Base-by-base conservation (phyloP, 2,113 vertebrate genomes). In the Ameiurus melas region DNA sequence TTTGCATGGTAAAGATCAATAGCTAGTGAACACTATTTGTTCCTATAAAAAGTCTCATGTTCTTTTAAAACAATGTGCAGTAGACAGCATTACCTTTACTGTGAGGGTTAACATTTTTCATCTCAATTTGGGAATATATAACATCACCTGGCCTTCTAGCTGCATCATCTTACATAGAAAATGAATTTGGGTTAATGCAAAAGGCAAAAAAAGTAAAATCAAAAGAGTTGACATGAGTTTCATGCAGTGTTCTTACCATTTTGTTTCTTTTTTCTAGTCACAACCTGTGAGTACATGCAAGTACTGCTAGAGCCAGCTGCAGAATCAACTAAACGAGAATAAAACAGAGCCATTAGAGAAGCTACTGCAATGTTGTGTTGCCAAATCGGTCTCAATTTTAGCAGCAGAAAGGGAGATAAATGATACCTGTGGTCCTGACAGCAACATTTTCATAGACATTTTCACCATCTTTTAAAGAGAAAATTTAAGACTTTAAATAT, bases 111-210 rank as follows among this genome's bases (percentile, higher is more conserved):
- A 81, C 0, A 2, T 60, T 55, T 47, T 82, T 85, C 75, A 89
- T 33, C 30, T 85, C 77, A 73, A 89, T 47, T 20, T 70, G 33
- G 17, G 84, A 79, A 80, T 86, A 86, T n/a, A 60, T 57, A 12
- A 43, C 13, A 22, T 89, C 88, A 30, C 0, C 0, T 71, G 16
- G 4, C 25, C 8, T 36, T 27, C 27, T 30, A 27, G 5, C 36
- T 36, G 55, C 36, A 58, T 27, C 36, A 53, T 73, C 78, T 86
- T 47, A 81, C 9, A 33, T 0, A 75, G 25, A 70, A 47, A 68
- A 58, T 70, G 4, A 7, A 22, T 51, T 75, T 36, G 64, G 6
- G 53, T 47, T 30, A 80, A 80, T 16, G 30, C 13, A 55, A 30
- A 12, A 60, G 13, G 27, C 0, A 85, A 57, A 58, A 58, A 75